Evolutionary conservation across 64 coral and sea anemone species (phyloP).

Genomic region (Porites lutea): DNA sequence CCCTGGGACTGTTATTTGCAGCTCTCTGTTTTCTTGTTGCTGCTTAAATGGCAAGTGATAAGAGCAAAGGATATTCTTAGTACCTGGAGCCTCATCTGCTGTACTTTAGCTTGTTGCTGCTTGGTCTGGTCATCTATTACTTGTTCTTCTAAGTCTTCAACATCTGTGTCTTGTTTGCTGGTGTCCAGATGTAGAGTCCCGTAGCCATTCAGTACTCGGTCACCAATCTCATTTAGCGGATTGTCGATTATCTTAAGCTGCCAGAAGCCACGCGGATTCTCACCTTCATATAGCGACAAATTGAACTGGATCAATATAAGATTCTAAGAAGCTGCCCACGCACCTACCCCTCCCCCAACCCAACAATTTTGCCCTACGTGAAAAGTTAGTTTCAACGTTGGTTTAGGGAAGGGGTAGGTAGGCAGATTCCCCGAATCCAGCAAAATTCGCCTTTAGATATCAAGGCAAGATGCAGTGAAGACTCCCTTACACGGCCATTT

Average conservation of each 20-base stretch:
- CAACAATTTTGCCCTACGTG: too few relatives aligned
- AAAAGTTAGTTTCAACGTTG: too few relatives aligned
- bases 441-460: too few relatives aligned
- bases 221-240: slow-evolving; percentile 93
- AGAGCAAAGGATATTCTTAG: not conserved
- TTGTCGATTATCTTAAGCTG: slow-evolving; percentile 92
- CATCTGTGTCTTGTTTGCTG: slow-evolving; percentile 97
- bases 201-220: slow-evolving; percentile 88
- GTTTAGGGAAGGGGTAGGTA: too few relatives aligned
- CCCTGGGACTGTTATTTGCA: too few relatives aligned
- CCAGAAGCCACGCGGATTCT: slow-evolving; percentile 93
- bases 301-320: not conserved
- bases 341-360: too few relatives aligned
- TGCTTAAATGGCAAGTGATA: not conserved
- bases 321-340: too few relatives aligned
- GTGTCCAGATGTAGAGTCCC: slow-evolving; percentile 95
- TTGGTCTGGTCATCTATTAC: slow-evolving; percentile 99
- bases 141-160: slow-evolving; percentile 95
- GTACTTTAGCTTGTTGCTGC: slow-evolving; percentile 84
- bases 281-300: slow-evolving; percentile 54
- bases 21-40: too few relatives aligned
- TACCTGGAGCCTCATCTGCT: slow-evolving; percentile 68
- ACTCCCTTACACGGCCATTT: too few relatives aligned
- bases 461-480: too few relatives aligned
- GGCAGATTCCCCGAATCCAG: too few relatives aligned